Evolutionary conservation across 2,113 vertebrate genomes (phyloP).

Genomic region (Trinectes maculatus): DNA sequence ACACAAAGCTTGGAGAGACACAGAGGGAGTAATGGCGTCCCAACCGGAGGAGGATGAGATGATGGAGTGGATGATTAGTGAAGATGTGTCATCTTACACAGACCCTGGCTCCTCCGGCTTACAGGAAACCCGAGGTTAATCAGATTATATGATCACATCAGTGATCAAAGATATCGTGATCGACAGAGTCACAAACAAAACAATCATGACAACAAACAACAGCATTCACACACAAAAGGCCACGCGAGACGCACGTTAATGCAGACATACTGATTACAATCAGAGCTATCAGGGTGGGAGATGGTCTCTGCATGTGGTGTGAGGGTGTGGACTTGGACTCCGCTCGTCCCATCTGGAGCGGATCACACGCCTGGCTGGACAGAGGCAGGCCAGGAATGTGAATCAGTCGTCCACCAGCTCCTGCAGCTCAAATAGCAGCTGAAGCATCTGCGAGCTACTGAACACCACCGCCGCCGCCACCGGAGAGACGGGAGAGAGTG

Average conservation of each 20-base stretch:
- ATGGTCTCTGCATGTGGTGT: background rate
- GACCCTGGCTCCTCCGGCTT: constrained; percentile 20
- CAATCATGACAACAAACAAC: too few relatives aligned
- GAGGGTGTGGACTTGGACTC: background rate
- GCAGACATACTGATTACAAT: too few relatives aligned
- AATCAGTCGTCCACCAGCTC: constrained; percentile 7
- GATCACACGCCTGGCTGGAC: background rate
- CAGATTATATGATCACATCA: constrained; percentile 55
- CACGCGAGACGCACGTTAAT: too few relatives aligned
- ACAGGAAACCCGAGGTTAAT: constrained; percentile 61
- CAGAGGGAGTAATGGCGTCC: constrained; percentile 11
- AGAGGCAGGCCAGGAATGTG: constrained; percentile 51
- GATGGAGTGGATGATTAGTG: constrained; percentile 14
- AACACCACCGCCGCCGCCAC: too few relatives aligned
- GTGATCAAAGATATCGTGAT: constrained; percentile 15
- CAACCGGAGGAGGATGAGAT: constrained; percentile 4
- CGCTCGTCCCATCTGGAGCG: constrained; percentile 16
- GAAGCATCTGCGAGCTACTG: constrained; percentile 21
- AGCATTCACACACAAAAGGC: too few relatives aligned
- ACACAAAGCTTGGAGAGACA: constrained; percentile 27
- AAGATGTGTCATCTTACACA: constrained; percentile 53
- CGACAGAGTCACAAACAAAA: too few relatives aligned
- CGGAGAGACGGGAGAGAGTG: background rate
- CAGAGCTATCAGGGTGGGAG: too few relatives aligned
- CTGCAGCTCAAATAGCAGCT: constrained; percentile 33